phyloP scores from a whole-genome alignment of 2,797 vertebrate genomes.

The Melanotaenia nigrans region DNA sequence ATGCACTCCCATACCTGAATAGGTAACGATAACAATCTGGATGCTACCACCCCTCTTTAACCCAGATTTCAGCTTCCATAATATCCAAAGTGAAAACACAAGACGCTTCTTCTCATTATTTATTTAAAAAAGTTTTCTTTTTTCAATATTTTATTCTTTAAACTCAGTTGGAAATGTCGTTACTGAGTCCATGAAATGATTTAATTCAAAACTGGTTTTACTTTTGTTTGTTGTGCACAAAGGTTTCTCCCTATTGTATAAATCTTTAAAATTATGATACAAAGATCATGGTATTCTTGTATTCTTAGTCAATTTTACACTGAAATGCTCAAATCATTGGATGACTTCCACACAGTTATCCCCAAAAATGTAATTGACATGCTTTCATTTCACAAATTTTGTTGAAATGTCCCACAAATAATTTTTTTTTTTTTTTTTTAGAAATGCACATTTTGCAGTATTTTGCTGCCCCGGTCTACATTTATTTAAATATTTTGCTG shows the following conservation, averaged over 20 bases:
- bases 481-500: background rate
- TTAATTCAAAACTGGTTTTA: background rate
- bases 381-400: background rate
- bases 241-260: background rate
- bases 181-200: background rate
- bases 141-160: background rate
- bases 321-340: too few relatives aligned
- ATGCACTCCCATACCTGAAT: background rate
- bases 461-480: background rate
- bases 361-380: background rate
- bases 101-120: background rate
- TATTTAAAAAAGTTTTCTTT: background rate
- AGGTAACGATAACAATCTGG: background rate
- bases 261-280: background rate
- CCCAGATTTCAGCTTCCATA: background rate
- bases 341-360: background rate
- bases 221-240: background rate
- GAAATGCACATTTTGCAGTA: background rate
- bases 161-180: background rate
- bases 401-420: background rate
- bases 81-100: background rate
- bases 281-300: background rate
- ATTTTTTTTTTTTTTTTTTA: too few relatives aligned
- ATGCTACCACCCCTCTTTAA: background rate
- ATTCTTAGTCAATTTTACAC: background rate